Evolutionary conservation across 2,113 vertebrate genomes (phyloP).

Genomic region (Campylorhamphus procurvoides): DNA sequence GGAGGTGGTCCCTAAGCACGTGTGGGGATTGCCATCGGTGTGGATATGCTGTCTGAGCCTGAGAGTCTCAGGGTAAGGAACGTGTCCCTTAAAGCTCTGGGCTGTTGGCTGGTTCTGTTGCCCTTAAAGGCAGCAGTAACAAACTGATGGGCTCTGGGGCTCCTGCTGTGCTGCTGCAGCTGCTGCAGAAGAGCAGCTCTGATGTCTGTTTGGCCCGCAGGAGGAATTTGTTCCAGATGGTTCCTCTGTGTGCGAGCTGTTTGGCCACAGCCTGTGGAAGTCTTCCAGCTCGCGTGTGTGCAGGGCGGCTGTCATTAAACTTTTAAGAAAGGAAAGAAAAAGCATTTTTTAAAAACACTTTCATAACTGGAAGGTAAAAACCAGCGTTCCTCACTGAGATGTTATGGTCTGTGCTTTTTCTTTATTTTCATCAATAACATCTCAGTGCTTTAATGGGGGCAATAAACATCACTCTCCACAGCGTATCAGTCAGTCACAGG

Average conservation of each 20-base stretch:
- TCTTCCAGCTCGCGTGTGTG: neutral
- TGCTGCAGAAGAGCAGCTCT: accelerated
- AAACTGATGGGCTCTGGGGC: neutral
- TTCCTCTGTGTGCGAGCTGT: neutral
- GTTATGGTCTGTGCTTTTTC: neutral
- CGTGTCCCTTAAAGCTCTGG: accelerated
- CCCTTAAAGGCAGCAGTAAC: neutral
- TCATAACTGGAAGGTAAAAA: neutral
- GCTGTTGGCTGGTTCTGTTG: neutral
- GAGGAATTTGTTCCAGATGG: neutral
- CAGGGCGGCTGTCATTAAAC: neutral
- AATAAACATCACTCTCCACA: neutral
- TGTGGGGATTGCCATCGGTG: accelerated
- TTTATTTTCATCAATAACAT: neutral
- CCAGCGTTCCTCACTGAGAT: neutral
- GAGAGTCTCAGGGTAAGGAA: accelerated
- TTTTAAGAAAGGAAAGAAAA: neutral
- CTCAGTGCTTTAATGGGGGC: neutral
- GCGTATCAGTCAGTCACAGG: neutral
- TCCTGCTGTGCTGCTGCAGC: neutral
- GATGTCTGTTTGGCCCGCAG: neutral
- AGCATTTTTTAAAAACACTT: neutral
- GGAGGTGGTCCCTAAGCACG: accelerated
- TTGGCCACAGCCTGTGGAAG: neutral
- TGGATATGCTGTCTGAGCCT: accelerated